These are phyloP conservation scores for Psylliodes chrysocephalus DNA, from an alignment of 2,888 invertebrate species.

Conservation along the genomic window DNA sequence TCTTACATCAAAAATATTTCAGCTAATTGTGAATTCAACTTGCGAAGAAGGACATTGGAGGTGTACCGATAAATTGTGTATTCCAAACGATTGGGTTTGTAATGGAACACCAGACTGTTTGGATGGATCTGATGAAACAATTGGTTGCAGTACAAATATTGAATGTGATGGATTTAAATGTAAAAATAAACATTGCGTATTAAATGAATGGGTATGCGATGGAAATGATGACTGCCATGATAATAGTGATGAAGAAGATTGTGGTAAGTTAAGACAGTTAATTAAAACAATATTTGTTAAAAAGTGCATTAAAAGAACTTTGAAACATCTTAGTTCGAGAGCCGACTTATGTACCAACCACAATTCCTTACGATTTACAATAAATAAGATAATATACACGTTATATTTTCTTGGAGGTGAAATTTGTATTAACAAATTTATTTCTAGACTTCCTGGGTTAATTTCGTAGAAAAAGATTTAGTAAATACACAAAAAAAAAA, in stretches of 20 bases:
- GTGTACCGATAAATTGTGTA: conserved; percentile 56
- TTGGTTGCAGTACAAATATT: conserved; percentile 61
- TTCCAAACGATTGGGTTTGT: conserved; percentile 60
- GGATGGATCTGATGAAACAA: conserved; percentile 62
- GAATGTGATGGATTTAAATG: conserved; percentile 74
- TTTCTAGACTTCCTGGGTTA: too few relatives aligned
- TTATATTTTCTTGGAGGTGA: too few relatives aligned
- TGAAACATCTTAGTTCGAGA: too few relatives aligned
- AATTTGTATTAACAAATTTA: too few relatives aligned
- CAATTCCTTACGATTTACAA: too few relatives aligned
- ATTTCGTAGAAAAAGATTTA: too few relatives aligned
- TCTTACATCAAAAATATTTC: neutral
- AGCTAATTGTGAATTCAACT: conserved; percentile 39
- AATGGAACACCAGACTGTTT: conserved; percentile 61
- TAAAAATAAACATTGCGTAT: conserved; percentile 67
- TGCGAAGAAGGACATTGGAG: conserved; percentile 58
- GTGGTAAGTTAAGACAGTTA: conserved; percentile 64
- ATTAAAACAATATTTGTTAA: too few relatives aligned
- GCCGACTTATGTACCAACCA: too few relatives aligned
- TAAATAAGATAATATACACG: too few relatives aligned
- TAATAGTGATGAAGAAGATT: conserved; percentile 67
- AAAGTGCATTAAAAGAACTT: too few relatives aligned
- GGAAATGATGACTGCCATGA: conserved; percentile 70
- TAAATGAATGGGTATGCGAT: conserved; percentile 68
- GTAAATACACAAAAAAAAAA: too few relatives aligned